phyloP scores from a whole-genome alignment of 2,888 invertebrate genomes.

The Lasioglossum villosulum region DNA sequence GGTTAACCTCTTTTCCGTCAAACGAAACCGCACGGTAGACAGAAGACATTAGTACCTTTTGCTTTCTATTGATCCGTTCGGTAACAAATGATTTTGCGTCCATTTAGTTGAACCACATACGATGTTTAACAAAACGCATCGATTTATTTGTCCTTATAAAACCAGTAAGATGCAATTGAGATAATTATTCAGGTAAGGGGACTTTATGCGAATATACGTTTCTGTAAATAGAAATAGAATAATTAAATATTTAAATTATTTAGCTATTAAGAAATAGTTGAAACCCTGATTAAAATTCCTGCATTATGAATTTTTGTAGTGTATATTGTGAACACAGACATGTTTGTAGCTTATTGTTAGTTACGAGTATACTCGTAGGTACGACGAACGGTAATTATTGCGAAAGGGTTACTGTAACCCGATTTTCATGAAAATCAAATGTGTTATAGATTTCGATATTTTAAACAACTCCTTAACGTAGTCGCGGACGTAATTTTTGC shows the following conservation, averaged over 20 bases:
- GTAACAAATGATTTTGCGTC: constrained; percentile 40
- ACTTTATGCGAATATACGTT: neutral
- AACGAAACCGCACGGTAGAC: constrained; percentile 55
- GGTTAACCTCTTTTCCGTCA: constrained; percentile 56
- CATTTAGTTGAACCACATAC: neutral
- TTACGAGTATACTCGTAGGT: too few species aligned
- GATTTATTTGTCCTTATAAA: neutral
- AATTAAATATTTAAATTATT: neutral
- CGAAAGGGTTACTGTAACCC: too few species aligned
- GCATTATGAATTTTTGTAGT: neutral
- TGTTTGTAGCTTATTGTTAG: neutral
- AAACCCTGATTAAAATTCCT: neutral
- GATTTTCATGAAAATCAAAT: too few species aligned
- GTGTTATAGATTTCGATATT: too few species aligned
- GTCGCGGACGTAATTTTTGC: too few species aligned
- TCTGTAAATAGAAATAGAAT: neutral
- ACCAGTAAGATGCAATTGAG: neutral
- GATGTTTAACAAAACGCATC: neutral
- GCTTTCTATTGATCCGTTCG: constrained; percentile 46
- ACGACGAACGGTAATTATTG: too few species aligned
- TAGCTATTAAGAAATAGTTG: neutral
- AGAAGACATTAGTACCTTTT: constrained; percentile 56
- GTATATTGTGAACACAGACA: too few species aligned
- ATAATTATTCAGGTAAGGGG: too few species aligned
- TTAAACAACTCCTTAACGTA: too few species aligned